Evolutionary conservation across 2,797 vertebrate species (phyloP).

Genomic region (Lycodopsis pacificus): DNA sequence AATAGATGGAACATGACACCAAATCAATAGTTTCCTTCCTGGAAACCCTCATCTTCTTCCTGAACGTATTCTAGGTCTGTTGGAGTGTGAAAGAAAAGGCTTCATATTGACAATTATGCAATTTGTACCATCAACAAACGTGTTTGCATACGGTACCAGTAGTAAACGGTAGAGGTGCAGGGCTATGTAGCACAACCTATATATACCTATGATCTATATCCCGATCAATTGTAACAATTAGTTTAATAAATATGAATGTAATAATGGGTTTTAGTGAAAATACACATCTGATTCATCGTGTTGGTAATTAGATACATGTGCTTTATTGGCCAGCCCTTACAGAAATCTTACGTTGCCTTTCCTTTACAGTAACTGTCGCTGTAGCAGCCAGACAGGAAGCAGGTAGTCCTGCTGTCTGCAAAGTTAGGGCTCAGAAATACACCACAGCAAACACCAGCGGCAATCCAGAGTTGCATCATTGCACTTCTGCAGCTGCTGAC

Average conservation of each 20-base stretch:
- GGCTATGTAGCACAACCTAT: neutral
- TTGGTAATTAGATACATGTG: neutral
- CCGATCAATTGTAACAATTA: neutral
- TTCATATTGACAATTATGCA: neutral
- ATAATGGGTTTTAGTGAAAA: neutral
- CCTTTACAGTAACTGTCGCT: neutral
- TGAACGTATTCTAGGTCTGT: neutral
- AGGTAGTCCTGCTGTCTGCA: conserved; percentile 34
- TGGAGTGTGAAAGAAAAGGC: neutral
- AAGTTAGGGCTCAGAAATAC: conserved; percentile 52
- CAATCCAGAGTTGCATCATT: conserved; percentile 43
- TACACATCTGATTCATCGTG: neutral
- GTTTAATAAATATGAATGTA: neutral
- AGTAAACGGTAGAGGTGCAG: neutral
- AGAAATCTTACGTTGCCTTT: neutral
- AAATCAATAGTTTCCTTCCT: neutral
- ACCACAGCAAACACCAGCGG: conserved; percentile 34
- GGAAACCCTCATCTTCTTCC: neutral
- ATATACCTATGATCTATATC: neutral
- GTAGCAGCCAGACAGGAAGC: conserved; percentile 31
- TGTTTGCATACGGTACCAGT: neutral
- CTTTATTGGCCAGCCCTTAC: neutral
- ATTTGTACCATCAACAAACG: neutral
- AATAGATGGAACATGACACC: neutral
- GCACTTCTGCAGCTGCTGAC: conserved; percentile 40